Evolutionary conservation across 2,888 invertebrate species (phyloP), one percentile per base, ranked within the genome.

Genomic region (Petrophora chlorosata): DNA sequence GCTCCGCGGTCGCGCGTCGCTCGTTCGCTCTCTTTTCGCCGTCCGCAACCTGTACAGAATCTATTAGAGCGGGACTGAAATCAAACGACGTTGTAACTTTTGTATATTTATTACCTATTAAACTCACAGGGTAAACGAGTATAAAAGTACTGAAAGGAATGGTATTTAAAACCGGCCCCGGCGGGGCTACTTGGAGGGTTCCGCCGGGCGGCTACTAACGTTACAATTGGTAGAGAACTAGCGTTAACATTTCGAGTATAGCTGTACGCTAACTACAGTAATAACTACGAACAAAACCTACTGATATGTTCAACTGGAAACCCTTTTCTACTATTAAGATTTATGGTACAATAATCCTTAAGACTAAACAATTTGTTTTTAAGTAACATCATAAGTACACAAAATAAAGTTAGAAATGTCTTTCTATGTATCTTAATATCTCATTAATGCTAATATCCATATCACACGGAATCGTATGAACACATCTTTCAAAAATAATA

Each of bases 71-170:
- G 46, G 70, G 71, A 61, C 63, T 64, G 66, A 81, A 81, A 82
- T 81, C 60, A 82, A 82, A 82, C 79, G 57, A 80, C 47, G 39
- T 35, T 64, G 60, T 65, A 73, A 77, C 71, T 70, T 67, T 68
- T 75, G 65, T 76, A 74, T 63, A 72, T 79, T 78, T 79, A 78
- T 76, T 79, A 51, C 55, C 51, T 39, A 34, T 48, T 43, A 38
- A 49, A 56, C 36, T 32, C 15, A n/a, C 26, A 41, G 38, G 45
- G 46, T 44, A 53, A 46, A 57, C 49, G 17, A 34, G 26, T 56
- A 51, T 38, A 53, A 51, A 42, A 42, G 19, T 45, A 39, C 39
- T 34, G 47, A 40, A 47, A 47, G 46, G 41, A 46, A 28, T 30
- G 48, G 32, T 46, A 38, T 14, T 14, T 26, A 32, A 10, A 10